Evolutionary conservation across 2,797 vertebrate genomes (phyloP).

Genomic region (Phyllotis vaccarum): DNA sequence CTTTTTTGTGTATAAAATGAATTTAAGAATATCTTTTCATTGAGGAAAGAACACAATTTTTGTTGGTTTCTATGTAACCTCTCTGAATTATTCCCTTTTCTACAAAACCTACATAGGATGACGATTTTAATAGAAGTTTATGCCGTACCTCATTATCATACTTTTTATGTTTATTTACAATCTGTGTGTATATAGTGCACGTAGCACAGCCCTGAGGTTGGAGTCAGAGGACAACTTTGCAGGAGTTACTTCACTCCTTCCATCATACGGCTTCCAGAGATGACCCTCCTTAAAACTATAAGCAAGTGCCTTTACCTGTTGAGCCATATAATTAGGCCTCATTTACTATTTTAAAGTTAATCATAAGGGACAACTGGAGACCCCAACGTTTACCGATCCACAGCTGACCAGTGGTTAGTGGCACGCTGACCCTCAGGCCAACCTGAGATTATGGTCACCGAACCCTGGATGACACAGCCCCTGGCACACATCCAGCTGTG

Average conservation of each 20-base stretch:
- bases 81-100: background rate
- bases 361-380: too few species aligned
- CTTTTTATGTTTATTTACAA: background rate
- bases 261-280: background rate
- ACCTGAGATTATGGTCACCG: too few species aligned
- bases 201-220: rapidly evolving
- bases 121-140: background rate
- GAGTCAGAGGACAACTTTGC: background rate
- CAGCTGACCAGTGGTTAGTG: too few species aligned
- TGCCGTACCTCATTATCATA: background rate
- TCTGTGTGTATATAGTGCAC: background rate
- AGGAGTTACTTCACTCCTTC: background rate
- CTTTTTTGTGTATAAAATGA: background rate
- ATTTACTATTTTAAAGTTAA: background rate
- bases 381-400: too few species aligned
- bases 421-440: too few species aligned
- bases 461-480: too few species aligned
- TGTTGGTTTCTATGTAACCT: background rate
- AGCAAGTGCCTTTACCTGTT: background rate
- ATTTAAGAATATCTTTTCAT: background rate
- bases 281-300: background rate
- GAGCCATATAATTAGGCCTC: background rate
- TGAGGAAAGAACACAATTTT: background rate
- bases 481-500: too few species aligned
- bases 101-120: background rate